These are phyloP conservation scores for Typhlichthys subterraneus DNA, from an alignment of 2,797 vertebrate species.

Conservation along the genomic window DNA sequence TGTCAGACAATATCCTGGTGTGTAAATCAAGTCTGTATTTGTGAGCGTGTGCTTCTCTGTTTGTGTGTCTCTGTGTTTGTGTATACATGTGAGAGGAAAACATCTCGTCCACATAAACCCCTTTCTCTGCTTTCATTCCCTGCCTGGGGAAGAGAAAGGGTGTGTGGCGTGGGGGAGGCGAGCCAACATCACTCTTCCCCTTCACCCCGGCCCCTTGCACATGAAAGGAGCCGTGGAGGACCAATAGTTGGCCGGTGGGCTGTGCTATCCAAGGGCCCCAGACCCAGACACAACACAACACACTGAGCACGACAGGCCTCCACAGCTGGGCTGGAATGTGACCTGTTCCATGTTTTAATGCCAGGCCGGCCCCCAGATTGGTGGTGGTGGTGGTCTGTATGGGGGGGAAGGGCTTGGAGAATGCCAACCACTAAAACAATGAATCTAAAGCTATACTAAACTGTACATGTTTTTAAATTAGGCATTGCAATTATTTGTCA, in stretches of 20 bases:
- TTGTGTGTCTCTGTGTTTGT: constrained; percentile 6
- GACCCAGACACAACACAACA: constrained; percentile 85
- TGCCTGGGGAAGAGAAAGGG: constrained; percentile 22
- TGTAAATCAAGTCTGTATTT: not conserved
- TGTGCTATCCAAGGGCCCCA: constrained; percentile 77
- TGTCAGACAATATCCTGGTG: not conserved
- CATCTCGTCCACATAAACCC: not conserved
- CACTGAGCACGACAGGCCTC: constrained; percentile 69
- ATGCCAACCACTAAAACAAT: constrained; percentile 30
- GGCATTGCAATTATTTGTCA: not conserved
- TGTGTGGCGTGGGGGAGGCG: not conserved
- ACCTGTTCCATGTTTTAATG: constrained; percentile 75
- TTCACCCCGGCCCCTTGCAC: constrained; percentile 69
- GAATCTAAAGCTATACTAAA: no score
- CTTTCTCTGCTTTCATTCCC: constrained; percentile 5
- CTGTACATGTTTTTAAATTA: no score
- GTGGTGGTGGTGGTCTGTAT: constrained; percentile 25
- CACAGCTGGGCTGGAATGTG: constrained; percentile 84
- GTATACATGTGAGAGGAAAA: not conserved
- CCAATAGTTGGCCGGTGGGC: constrained; percentile 66
- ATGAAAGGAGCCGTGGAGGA: constrained; percentile 71
- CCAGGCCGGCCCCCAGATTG: constrained; percentile 51
- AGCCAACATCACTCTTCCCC: constrained; percentile 54
- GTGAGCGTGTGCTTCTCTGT: not conserved
- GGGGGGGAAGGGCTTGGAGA: constrained; percentile 55